Conservation (phyloP, 92 coral and sea anemone genomes). For the Bergia sp. region DNA sequence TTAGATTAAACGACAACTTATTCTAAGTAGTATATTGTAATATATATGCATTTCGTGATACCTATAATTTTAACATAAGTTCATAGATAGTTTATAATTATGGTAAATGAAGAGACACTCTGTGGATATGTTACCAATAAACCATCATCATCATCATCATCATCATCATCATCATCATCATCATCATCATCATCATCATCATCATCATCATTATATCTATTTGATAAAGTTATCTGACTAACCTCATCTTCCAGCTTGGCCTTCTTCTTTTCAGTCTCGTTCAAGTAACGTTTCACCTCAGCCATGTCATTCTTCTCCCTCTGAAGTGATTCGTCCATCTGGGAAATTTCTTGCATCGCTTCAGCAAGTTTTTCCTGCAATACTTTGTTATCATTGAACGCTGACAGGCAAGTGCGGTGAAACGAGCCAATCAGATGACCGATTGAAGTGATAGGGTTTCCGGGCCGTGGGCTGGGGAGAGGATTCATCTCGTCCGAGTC, state of each 20-base stretch:
- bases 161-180: slow-evolving; percentile 9
- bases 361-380: slow-evolving; percentile 62
- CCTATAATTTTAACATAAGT: too few species aligned
- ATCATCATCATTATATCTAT: neutral
- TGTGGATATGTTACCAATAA: too few species aligned
- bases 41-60: too few species aligned
- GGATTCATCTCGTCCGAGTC: slow-evolving; percentile 54
- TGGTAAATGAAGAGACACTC: too few species aligned
- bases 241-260: slow-evolving; percentile 77
- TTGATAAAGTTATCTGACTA: neutral
- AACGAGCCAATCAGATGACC: slow-evolving; percentile 70
- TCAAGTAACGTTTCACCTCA: slow-evolving; percentile 72
- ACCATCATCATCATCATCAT: too few species aligned
- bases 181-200: too few species aligned
- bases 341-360: slow-evolving; percentile 56
- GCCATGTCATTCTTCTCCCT: slow-evolving; percentile 65
- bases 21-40: too few species aligned
- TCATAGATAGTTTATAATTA: too few species aligned
- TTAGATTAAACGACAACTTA: too few species aligned
- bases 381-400: slow-evolving; percentile 72
- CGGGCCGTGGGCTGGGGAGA: slow-evolving; percentile 56
- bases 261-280: slow-evolving; percentile 76
- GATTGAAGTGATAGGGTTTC: slow-evolving; percentile 57
- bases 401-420: slow-evolving; percentile 74
- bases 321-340: slow-evolving; percentile 65